Conservation (phyloP, 2,113 vertebrate genomes). For the Neolamprologus fasciatus region DNA sequence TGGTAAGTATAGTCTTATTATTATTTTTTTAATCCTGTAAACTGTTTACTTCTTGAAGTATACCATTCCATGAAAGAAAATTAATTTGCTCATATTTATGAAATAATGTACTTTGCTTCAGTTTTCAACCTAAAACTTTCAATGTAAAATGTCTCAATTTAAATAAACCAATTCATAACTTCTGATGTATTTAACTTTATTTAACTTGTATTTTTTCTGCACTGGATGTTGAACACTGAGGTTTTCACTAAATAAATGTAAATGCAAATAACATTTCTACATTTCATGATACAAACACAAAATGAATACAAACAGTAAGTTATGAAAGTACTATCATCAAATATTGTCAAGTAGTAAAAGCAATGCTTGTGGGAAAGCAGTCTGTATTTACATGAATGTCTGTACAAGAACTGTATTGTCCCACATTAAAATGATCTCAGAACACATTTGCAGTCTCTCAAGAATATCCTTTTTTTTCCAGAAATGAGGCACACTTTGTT, state of each 20-base stretch:
- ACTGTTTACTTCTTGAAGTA: neutral
- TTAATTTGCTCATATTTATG: neutral
- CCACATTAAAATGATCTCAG: fast-evolving
- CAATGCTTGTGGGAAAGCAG: fast-evolving
- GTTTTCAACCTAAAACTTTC: neutral
- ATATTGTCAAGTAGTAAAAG: fast-evolving
- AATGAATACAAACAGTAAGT: neutral
- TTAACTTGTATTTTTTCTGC: neutral
- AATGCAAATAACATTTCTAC: neutral
- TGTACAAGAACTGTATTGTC: neutral
- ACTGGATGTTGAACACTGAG: fast-evolving
- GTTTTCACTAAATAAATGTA: fast-evolving
- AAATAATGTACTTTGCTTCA: neutral
- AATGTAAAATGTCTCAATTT: neutral
- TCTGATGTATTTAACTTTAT: neutral
- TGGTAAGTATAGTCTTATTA: neutral
- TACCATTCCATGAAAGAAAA: neutral
- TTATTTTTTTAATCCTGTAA: neutral
- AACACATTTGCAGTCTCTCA: neutral
- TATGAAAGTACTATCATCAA: neutral
- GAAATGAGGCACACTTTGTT: neutral
- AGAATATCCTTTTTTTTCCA: neutral
- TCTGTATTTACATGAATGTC: fast-evolving
- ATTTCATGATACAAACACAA: neutral
- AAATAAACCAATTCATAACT: neutral